Percentiles rank a stretch among this genome's conserved stretches.
Conservation (phyloP, 2,113 vertebrate species). For the Ginglymostoma cirratum region DNA sequence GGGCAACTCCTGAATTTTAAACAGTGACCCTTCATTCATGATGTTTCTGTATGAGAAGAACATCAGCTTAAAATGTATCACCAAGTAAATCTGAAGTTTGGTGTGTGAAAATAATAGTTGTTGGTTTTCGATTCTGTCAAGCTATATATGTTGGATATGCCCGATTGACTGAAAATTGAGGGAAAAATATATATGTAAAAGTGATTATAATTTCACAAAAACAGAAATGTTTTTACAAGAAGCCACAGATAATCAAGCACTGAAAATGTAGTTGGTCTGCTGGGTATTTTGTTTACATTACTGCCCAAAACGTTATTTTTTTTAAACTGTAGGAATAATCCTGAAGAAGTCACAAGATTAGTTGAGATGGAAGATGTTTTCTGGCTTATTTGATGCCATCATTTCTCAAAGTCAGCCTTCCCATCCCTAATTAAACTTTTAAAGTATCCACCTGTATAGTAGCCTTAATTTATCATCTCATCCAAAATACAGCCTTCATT, state of each 20-base stretch:
- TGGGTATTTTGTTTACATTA: neutral
- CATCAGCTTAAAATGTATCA: neutral
- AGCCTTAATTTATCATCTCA: neutral
- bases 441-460: neutral
- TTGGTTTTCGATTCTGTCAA: neutral
- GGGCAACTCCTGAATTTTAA: no score
- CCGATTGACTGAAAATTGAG: neutral
- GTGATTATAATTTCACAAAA: conserved; percentile 13
- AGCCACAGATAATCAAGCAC: neutral
- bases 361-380: neutral
- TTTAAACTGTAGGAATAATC: neutral
- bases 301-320: neutral
- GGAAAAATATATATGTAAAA: neutral
- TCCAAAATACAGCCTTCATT: neutral
- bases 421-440: neutral
- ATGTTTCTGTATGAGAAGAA: no score
- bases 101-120: neutral
- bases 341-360: neutral
- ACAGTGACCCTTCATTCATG: no score
- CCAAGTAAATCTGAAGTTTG: neutral
- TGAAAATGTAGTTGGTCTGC: neutral
- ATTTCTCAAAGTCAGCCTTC: neutral
- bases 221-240: neutral
- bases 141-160: neutral
- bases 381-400: neutral